Evolutionary conservation across 2,888 invertebrate species (phyloP).

Genomic region (Polylopha cassiicola): DNA sequence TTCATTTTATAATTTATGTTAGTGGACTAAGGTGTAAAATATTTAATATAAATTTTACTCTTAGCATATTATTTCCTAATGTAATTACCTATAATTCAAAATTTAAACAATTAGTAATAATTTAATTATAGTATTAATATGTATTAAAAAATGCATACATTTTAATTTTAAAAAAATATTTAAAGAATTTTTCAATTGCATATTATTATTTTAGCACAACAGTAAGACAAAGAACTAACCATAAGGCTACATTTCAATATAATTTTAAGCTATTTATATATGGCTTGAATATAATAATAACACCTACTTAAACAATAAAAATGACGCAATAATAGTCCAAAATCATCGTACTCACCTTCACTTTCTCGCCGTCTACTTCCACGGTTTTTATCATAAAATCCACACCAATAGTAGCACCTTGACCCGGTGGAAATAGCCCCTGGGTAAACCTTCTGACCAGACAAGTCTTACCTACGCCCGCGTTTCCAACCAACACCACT

Average conservation of each 20-base stretch:
- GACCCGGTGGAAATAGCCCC: conserved; percentile 98
- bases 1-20: too few species aligned
- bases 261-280: conserved; percentile 25
- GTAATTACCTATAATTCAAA: too few species aligned
- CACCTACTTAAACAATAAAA: conserved; percentile 22
- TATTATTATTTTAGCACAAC: too few species aligned
- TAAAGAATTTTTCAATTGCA: too few species aligned
- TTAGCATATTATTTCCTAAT: too few species aligned
- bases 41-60: too few species aligned
- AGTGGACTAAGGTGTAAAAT: too few species aligned
- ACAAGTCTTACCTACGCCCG: conserved; percentile 98
- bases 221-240: background rate
- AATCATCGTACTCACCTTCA: conserved; percentile 81
- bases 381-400: conserved; percentile 99
- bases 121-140: too few species aligned
- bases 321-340: conserved; percentile 45
- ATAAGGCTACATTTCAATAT: conserved; percentile 7
- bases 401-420: conserved; percentile 98
- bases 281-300: conserved; percentile 15
- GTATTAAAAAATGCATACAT: too few species aligned
- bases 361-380: conserved; percentile 96
- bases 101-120: too few species aligned
- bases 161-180: too few species aligned
- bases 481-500: conserved; percentile 98
- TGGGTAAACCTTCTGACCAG: conserved; percentile 97